These are phyloP conservation scores for Trachelus stipa DNA, from an alignment of 2,888 invertebrate species.

Conservation along the genomic window DNA sequence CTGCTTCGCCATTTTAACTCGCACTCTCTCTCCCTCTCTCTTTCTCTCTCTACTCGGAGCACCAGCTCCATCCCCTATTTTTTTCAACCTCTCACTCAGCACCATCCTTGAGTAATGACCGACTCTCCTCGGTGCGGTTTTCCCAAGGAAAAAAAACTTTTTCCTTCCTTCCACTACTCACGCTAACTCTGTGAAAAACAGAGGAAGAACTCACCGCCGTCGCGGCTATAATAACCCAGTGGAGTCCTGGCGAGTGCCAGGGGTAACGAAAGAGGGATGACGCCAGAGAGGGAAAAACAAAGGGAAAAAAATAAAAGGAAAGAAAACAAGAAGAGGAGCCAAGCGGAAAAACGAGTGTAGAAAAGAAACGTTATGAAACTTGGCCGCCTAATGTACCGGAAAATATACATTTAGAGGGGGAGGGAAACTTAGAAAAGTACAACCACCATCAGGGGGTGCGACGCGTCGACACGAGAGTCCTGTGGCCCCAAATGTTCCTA, in stretches of 20 bases:
- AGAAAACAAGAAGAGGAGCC: conserved; percentile 13
- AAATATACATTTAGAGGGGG: conserved; percentile 45
- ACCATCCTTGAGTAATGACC: conserved; percentile 41
- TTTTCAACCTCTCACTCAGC: conserved; percentile 9
- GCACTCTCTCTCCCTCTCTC: background rate
- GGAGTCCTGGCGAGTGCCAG: conserved; percentile 11
- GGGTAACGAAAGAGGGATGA: no score
- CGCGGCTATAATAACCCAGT: conserved; percentile 12
- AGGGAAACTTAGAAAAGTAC: conserved; percentile 9
- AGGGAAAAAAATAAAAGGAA: conserved; percentile 23
- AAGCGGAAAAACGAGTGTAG: background rate
- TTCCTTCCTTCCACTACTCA: conserved; percentile 10
- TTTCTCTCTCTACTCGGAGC: conserved; percentile 6
- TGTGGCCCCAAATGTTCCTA: background rate
- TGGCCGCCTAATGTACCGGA: conserved; percentile 46
- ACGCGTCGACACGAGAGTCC: background rate
- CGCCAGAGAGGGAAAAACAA: conserved; percentile 20
- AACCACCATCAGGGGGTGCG: background rate
- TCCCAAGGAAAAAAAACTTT: conserved; percentile 15
- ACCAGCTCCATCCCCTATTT: conserved; percentile 12
- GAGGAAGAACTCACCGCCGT: conserved; percentile 17
- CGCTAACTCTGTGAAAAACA: conserved; percentile 22
- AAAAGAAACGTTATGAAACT: conserved; percentile 31
- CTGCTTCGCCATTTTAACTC: conserved; percentile 13
- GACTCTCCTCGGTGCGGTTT: conserved; percentile 28